Conservation (phyloP, 2,888 invertebrate species). For the Cordilura impudica region DNA sequence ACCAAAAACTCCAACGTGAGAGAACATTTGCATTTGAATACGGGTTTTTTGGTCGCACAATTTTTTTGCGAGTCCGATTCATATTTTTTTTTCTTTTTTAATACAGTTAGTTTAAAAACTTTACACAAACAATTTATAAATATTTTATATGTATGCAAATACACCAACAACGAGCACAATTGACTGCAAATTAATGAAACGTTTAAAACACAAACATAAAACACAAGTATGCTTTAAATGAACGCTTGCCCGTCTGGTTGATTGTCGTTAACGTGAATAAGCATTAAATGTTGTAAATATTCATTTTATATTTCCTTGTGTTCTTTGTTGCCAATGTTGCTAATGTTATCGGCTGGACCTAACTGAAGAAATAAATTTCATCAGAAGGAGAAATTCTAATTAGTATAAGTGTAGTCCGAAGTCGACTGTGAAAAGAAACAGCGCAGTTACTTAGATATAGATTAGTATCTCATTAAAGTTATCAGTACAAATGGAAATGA, state of each 20-base stretch:
- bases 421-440: neutral
- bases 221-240: neutral
- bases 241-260: neutral
- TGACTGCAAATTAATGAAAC: neutral
- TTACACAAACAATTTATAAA: slow-evolving; percentile 8
- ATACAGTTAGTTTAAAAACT: slow-evolving; percentile 44
- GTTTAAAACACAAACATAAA: neutral
- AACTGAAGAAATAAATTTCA: slow-evolving; percentile 5
- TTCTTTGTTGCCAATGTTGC: neutral
- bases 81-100: slow-evolving; percentile 65
- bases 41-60: slow-evolving; percentile 81
- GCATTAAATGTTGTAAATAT: neutral
- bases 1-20: slow-evolving; percentile 84
- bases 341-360: neutral
- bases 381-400: slow-evolving; percentile 1
- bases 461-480: too few species aligned
- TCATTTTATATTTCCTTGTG: neutral
- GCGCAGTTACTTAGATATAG: too few species aligned
- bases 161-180: neutral
- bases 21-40: slow-evolving; percentile 82
- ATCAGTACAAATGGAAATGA: too few species aligned
- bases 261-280: neutral
- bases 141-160: neutral
- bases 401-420: neutral
- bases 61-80: slow-evolving; percentile 78